Evolutionary conservation across 2,797 vertebrate genomes (phyloP).

Genomic region (Pogoniulus pusillus): DNA sequence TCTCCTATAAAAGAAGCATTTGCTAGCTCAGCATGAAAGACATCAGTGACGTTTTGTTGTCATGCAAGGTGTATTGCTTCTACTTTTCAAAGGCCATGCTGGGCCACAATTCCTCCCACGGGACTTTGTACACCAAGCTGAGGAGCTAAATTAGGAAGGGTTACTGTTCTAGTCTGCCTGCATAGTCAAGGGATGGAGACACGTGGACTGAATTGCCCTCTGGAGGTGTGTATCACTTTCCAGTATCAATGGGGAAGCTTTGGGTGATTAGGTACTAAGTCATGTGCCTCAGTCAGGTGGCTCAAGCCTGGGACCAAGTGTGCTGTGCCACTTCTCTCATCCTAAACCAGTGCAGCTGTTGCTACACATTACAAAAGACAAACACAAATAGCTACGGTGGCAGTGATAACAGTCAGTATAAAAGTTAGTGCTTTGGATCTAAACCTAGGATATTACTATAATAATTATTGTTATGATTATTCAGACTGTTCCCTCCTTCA

Average conservation of each 20-base stretch:
- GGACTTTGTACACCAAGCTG: background rate
- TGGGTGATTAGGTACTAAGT: background rate
- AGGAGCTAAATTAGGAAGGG: background rate
- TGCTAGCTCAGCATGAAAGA: slow-evolving; percentile 6
- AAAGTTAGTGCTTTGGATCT: background rate
- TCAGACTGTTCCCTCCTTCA: background rate
- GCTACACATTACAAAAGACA: background rate
- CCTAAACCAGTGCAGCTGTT: background rate
- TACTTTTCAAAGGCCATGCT: slow-evolving; percentile 1
- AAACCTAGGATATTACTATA: background rate
- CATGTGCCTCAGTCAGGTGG: background rate
- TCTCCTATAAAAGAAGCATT: slow-evolving; percentile 10
- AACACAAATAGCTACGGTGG: background rate
- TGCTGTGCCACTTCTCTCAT: background rate
- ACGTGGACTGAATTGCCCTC: background rate
- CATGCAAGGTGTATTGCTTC: slow-evolving; percentile 1
- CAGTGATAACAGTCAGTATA: background rate
- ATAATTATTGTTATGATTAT: background rate
- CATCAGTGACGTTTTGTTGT: background rate
- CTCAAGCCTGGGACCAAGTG: slow-evolving; percentile 1
- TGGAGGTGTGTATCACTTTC: background rate
- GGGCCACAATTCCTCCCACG: slow-evolving; percentile 13
- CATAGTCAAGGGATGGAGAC: background rate
- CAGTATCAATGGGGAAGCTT: background rate
- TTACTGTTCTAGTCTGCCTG: background rate